Conservation (phyloP, 1,140 invertebrate genomes). For the Euborellia annulipes region DNA sequence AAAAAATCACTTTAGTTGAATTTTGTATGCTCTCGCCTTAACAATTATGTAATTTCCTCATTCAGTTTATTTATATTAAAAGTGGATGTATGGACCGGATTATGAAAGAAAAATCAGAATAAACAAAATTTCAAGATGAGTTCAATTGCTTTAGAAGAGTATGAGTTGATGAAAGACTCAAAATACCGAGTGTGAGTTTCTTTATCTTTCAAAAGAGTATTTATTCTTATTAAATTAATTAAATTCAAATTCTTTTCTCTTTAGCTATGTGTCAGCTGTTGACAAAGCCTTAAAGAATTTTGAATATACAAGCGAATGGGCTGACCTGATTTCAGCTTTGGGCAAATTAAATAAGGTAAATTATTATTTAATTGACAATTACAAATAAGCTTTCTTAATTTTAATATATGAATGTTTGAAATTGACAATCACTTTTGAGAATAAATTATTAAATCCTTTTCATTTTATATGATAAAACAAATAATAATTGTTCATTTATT, state of each 20-base stretch:
- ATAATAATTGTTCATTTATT: too few species aligned
- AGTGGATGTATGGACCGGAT: too few species aligned
- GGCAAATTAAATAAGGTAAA: slow-evolving; percentile 83
- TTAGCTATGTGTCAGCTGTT: slow-evolving; percentile 55
- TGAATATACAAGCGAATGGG: slow-evolving; percentile 91
- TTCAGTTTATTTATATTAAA: too few species aligned
- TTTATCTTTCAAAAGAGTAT: too few species aligned
- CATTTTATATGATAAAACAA: too few species aligned
- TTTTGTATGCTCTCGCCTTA: too few species aligned
- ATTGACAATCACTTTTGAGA: neutral
- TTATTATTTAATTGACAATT: slow-evolving; percentile 7
- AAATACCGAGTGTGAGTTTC: slow-evolving; percentile 53
- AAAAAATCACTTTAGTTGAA: too few species aligned
- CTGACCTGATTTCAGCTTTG: slow-evolving; percentile 81
- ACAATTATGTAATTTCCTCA: too few species aligned
- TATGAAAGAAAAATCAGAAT: too few species aligned
- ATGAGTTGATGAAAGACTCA: slow-evolving; percentile 54
- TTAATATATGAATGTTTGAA: neutral
- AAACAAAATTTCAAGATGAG: too few species aligned
- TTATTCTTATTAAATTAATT: slow-evolving; percentile 3
- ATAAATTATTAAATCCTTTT: neutral
- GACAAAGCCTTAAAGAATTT: slow-evolving; percentile 86
- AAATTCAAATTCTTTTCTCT: slow-evolving; percentile 8
- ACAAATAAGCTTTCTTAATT: neutral
- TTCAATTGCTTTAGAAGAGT: slow-evolving; percentile 43